These are phyloP conservation scores for Leptothorax acervorum DNA, from an alignment of 2,888 invertebrate species.

Conservation along the genomic window DNA sequence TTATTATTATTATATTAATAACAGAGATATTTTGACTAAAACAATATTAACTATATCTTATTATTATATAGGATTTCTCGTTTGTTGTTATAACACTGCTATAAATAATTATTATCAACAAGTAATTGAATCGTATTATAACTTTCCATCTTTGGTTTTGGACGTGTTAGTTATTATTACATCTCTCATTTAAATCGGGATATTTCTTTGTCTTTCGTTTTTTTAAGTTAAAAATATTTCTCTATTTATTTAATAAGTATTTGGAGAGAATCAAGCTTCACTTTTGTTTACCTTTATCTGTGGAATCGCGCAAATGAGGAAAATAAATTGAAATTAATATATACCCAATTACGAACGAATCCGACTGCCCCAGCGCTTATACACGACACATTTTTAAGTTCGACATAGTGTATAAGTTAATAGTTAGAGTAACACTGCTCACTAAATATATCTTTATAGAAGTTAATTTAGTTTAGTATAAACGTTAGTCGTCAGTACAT, in stretches of 20 bases:
- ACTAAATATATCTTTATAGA: constrained; percentile 81
- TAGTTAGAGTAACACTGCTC: constrained; percentile 71
- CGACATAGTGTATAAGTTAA: constrained; percentile 66
- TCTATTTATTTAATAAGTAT: background rate
- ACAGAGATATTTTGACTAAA: constrained; percentile 18
- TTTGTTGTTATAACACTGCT: background rate
- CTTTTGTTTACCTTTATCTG: background rate
- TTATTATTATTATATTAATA: constrained; percentile 6
- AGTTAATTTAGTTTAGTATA: constrained; percentile 82
- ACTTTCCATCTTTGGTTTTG: background rate
- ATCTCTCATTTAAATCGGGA: background rate
- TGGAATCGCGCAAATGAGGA: background rate
- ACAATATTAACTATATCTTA: background rate
- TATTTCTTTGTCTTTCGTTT: background rate
- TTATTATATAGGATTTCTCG: background rate
- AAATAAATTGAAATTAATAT: background rate
- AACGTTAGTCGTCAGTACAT: constrained; percentile 84
- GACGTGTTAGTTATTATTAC: background rate
- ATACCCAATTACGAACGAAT: background rate
- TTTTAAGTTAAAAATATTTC: background rate
- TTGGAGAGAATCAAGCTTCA: background rate
- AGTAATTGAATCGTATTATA: background rate
- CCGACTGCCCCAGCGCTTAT: constrained; percentile 40
- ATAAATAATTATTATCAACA: constrained; percentile 17
- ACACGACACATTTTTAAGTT: constrained; percentile 66